Evolutionary conservation across 2,888 invertebrate species (phyloP).

Genomic region (Dinocampus coccinellae): DNA sequence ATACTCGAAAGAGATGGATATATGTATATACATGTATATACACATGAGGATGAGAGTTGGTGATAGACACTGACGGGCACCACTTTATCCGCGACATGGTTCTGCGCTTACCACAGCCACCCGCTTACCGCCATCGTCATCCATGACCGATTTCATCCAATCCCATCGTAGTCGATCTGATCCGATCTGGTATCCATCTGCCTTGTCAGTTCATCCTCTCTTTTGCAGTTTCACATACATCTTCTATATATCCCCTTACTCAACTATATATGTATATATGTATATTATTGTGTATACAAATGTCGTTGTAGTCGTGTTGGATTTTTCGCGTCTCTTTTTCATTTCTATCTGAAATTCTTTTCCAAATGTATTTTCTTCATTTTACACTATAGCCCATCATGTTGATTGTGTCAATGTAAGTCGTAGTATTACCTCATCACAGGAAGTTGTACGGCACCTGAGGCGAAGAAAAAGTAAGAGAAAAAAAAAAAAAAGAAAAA

Average conservation of each 20-base stretch:
- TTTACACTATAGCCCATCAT: not conserved
- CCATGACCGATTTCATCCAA: conserved; percentile 55
- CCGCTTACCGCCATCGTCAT: conserved; percentile 58
- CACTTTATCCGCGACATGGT: conserved; percentile 68
- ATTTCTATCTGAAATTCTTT: conserved; percentile 17
- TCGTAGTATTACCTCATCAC: not conserved
- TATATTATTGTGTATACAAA: conserved; percentile 25
- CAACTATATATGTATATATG: conserved; percentile 1
- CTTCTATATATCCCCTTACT: conserved; percentile 19
- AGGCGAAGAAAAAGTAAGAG: too few relatives aligned
- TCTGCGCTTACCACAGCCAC: conserved; percentile 67
- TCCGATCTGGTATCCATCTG: conserved; percentile 52
- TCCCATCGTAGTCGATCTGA: conserved; percentile 51
- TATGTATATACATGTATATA: conserved; percentile 33
- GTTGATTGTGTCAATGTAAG: conserved; percentile 11
- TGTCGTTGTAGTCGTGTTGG: conserved; percentile 25
- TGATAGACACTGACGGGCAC: conserved; percentile 67
- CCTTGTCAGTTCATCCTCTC: conserved; percentile 40
- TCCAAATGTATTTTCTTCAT: not conserved
- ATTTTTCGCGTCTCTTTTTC: conserved; percentile 29
- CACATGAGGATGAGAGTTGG: conserved; percentile 42
- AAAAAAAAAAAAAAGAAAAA: too few relatives aligned
- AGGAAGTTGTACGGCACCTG: not conserved
- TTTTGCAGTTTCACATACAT: conserved; percentile 33
- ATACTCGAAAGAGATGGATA: conserved; percentile 51